phyloP scores from a whole-genome alignment of 2,888 invertebrate genomes.

The Callosobruchus maculatus region DNA sequence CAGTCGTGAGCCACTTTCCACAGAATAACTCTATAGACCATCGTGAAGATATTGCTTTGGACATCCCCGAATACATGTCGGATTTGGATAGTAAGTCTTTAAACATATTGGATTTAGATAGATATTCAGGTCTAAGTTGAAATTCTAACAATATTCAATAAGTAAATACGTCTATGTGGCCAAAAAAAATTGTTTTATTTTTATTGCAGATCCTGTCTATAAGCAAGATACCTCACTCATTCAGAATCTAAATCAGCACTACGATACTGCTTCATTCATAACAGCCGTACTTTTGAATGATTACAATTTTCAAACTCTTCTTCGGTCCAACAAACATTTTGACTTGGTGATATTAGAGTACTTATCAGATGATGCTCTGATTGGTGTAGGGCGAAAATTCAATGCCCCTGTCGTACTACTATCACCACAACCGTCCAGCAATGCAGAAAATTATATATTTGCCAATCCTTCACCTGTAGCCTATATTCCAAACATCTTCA shows the following conservation, averaged over 20 bases:
- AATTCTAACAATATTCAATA: background rate
- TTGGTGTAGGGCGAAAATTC: slow-evolving; percentile 39
- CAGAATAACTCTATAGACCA: slow-evolving; percentile 41
- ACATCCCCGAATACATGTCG: slow-evolving; percentile 1
- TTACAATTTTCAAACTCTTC: slow-evolving; percentile 41
- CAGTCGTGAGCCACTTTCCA: background rate
- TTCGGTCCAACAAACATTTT: slow-evolving; percentile 38
- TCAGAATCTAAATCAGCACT: slow-evolving; percentile 1
- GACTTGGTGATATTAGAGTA: slow-evolving; percentile 46
- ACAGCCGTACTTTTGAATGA: slow-evolving; percentile 38
- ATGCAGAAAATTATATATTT: slow-evolving; percentile 48
- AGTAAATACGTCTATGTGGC: background rate
- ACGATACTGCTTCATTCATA: slow-evolving; percentile 9
- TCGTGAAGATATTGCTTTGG: slow-evolving; percentile 43
- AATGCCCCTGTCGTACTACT: slow-evolving; percentile 37
- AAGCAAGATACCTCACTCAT: slow-evolving; percentile 7
- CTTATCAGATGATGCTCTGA: slow-evolving; percentile 49
- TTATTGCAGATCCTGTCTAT: background rate
- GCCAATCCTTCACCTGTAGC: slow-evolving; percentile 42
- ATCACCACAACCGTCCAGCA: slow-evolving; percentile 46
- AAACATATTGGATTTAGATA: background rate
- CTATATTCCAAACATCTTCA: slow-evolving; percentile 51
- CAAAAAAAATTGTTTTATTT: background rate
- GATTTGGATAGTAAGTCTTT: slow-evolving; percentile 10
- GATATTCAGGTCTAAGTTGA: background rate